These are phyloP conservation scores for Protosalanx chinensis DNA, from an alignment of 2,797 vertebrate species.

Conservation along the genomic window DNA sequence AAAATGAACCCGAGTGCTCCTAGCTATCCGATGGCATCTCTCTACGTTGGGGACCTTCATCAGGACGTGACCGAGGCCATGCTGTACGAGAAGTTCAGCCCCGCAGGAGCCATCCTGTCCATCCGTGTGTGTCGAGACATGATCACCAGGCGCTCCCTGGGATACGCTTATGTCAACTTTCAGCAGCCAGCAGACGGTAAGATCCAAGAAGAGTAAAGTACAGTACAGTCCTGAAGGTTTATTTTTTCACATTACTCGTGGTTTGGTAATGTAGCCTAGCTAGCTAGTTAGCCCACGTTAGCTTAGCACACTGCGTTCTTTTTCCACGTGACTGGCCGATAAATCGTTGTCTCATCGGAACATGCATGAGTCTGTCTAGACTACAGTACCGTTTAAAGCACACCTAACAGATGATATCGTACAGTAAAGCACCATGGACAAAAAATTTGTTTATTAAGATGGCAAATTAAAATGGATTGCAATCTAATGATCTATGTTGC, in stretches of 20 bases:
- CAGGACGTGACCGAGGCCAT: conserved; percentile 88
- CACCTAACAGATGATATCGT: no score
- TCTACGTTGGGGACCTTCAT: conserved; percentile 89
- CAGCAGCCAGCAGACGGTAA: conserved; percentile 89
- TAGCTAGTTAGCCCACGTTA: neutral
- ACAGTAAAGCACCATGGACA: no score
- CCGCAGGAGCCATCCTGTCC: conserved; percentile 87
- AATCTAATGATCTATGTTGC: no score
- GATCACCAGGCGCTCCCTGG: conserved; percentile 88
- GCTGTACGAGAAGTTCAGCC: conserved; percentile 92
- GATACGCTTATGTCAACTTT: conserved; percentile 91
- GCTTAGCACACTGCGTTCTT: neutral
- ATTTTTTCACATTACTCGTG: neutral
- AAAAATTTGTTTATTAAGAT: no score
- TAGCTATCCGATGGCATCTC: conserved; percentile 89
- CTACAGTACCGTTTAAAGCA: no score
- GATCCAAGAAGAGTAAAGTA: conserved; percentile 25
- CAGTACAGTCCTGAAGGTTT: no score
- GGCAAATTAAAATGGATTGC: no score
- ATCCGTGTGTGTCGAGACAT: conserved; percentile 89
- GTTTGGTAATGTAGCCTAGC: neutral
- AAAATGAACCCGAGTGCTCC: conserved; percentile 94
- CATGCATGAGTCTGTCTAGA: no score
- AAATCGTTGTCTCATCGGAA: neutral
- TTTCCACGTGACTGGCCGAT: neutral